Conservation (phyloP, 2,797 vertebrate species). For the Etheostoma nigrum region DNA sequence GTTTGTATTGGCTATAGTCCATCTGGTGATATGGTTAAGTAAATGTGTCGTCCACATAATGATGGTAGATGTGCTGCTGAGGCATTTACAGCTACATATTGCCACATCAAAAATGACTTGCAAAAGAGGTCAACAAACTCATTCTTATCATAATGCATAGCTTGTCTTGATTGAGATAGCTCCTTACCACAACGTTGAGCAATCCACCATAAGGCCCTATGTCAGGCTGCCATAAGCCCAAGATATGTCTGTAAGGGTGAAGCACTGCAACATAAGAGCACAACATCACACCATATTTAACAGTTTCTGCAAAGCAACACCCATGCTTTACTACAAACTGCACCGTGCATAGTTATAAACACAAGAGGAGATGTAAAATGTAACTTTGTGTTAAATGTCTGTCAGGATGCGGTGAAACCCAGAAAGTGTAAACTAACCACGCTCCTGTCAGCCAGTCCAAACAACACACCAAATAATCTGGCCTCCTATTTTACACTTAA, state of each 20-base stretch:
- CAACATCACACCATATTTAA: conserved; percentile 25
- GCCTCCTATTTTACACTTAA: conserved; percentile 19
- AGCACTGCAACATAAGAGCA: conserved; percentile 87
- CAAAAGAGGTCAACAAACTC: neutral
- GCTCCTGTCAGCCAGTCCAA: conserved; percentile 5
- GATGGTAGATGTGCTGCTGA: neutral
- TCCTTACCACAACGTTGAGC: conserved; percentile 96
- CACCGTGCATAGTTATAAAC: conserved; percentile 34
- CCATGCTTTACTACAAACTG: neutral
- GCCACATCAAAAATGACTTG: neutral
- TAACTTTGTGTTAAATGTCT: conserved; percentile 1
- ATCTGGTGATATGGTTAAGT: too few species aligned
- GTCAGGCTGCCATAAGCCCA: conserved; percentile 99
- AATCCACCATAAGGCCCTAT: conserved; percentile 98
- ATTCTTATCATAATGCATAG: conserved; percentile 16
- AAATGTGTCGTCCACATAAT: too few species aligned
- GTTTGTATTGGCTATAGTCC: too few species aligned
- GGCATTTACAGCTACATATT: neutral
- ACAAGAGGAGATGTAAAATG: conserved; percentile 20
- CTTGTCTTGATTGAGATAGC: neutral
- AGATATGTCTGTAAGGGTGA: conserved; percentile 93
- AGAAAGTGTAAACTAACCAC: conserved; percentile 17
- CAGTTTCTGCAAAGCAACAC: neutral
- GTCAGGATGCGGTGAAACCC: conserved; percentile 9
- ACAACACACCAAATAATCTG: conserved; percentile 12